These are phyloP conservation scores for Drosophila kuntzei DNA, from an alignment of 2,888 invertebrate genomes.

Conservation along the genomic window DNA sequence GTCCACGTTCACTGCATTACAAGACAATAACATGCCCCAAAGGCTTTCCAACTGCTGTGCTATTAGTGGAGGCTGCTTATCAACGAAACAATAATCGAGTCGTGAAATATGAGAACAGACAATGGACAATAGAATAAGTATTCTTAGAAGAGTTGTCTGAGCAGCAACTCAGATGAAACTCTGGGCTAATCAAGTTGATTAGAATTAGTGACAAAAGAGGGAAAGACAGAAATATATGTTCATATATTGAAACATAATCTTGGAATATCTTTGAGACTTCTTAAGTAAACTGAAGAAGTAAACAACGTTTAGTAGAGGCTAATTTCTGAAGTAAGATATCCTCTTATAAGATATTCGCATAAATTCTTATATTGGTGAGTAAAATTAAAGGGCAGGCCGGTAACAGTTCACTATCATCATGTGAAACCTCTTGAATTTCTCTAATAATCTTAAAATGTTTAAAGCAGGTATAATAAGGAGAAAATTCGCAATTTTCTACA, in stretches of 20 bases:
- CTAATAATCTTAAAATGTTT: neutral
- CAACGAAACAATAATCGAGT: conserved; percentile 51
- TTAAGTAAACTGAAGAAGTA: no score
- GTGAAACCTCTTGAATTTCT: neutral
- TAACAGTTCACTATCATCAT: no score
- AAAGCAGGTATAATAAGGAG: neutral
- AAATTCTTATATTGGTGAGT: neutral
- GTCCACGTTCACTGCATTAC: conserved; percentile 60
- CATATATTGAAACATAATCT: neutral
- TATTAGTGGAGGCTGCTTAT: conserved; percentile 52
- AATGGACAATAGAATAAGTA: conserved; percentile 40
- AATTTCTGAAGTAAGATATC: neutral
- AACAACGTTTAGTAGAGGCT: neutral
- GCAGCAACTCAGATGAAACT: conserved; percentile 4
- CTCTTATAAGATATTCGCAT: neutral
- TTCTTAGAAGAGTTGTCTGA: conserved; percentile 12
- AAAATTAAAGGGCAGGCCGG: no score
- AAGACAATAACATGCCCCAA: conserved; percentile 36
- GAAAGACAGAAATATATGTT: neutral
- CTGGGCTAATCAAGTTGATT: conserved; percentile 25
- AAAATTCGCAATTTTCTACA: conserved; percentile 7
- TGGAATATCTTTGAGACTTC: neutral
- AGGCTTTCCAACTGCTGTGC: conserved; percentile 4
- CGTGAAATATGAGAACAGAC: conserved; percentile 67
- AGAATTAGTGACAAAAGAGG: neutral